Evolutionary conservation across 2,113 vertebrate species (phyloP), one percentile per base, ranked within the genome.

Genomic region (Jaculus jaculus): DNA sequence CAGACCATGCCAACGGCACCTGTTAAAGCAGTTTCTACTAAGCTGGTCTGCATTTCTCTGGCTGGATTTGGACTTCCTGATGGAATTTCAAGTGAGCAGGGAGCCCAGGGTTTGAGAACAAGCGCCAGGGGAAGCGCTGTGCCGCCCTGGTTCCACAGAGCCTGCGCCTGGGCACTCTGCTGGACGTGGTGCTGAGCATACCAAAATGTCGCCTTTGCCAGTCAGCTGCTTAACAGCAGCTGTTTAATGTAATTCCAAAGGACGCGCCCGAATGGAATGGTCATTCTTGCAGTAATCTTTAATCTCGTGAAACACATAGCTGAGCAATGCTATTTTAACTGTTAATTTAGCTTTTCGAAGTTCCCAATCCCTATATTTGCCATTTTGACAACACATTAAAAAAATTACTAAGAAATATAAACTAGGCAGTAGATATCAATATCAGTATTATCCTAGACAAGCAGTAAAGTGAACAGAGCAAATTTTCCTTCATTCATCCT

Each of bases 21-120:
- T 98, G 98, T 97, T 97, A 98, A 97, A 98, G 97, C 98, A 96
- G 98, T 97, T 98, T 98, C 97, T 96, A 97, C 97, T 98, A 98
- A 98, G 98, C 98, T 94, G 93, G 95, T 98, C 98, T 98, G 98
- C 98, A 98, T 97, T 97, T 97, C 97, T 97, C 98, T 98, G 98
- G 98, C 97, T 98, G 97, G 97, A 98, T 98, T 98, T 98, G 97
- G 97, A 98, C 97, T 98, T 98, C 97, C 97, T 85, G 97, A 96
- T 96, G 97, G 97, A 98, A 98, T 96, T 98, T 97, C 97, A 97
- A 98, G 97, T 97, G 98, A 98, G 98, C 97, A 97, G 96, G 98
- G 97, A 97, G 96, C 94, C 92, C 90, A 2, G 95, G 98, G 98
- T 98, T 98, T 98, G 98, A 98, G 98, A 98, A 98, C 98, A 98